Evolutionary conservation across 2,888 invertebrate species (phyloP), one percentile per base, ranked within the genome.

Genomic region (Aradus depressus): DNA sequence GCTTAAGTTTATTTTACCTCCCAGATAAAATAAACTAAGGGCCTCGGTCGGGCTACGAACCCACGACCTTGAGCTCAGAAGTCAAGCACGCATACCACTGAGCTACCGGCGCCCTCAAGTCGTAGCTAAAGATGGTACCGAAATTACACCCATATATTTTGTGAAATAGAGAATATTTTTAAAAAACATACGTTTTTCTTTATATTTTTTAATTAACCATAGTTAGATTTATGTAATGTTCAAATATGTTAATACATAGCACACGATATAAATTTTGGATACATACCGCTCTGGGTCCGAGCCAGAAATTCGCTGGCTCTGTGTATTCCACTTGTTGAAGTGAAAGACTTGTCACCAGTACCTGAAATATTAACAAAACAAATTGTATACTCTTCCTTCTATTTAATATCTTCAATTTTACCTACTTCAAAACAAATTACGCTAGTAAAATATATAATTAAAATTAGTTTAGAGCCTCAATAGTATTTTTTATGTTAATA

Each of bases 291-390:
- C 93, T 77, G 5, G 97, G 97, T 22, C 98, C 98, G 62, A 96
- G 77, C 96, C 97, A 98, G 64, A 97, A 84, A 67, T 98, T 98
- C 14, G 95, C 88, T 54, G 91, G 93, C 66, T 96, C 93, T 65
- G 85, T 81, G 70, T 90, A 92, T 65, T 87, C 88, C 51, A 84
- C 95, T 73, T 92, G 90, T 68, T 95, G 93, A 64, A 95, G 73
- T 59, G 91, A 92, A 56, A 96, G 76, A 67, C 90, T 91, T 57
- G 91, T 90, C 47, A 92, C 90, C 60, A 93, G 73, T 10, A 95
- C 92, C 76, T 95, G 80, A 10, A 55, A 53, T 37, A 34, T 25
- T 2, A 54, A 54, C 44, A 14, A 39, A 14, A 45, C 14, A 26
- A n/a, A 26, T 34, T 41, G 32, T 23, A 18, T 23, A 38, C 4